Percentiles rank a stretch among this genome's conserved stretches.
These are phyloP conservation scores for Neocrepidodera transversa DNA, from an alignment of 2,888 invertebrate genomes.

Conservation along the genomic window DNA sequence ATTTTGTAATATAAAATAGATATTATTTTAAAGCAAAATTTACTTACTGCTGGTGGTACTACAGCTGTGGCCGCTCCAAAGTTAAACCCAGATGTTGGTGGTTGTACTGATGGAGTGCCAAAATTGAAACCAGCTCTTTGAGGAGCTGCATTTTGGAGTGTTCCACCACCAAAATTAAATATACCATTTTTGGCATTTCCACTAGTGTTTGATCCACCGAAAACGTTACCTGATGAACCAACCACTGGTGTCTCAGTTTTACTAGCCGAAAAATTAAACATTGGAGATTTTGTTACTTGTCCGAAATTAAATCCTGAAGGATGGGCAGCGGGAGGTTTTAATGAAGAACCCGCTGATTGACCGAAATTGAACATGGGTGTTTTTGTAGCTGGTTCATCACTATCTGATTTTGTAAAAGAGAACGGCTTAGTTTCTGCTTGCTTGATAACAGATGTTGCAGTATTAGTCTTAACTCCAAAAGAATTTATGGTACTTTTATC, in stretches of 20 bases:
- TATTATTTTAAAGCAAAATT: neutral
- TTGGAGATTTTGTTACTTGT: conserved; percentile 31
- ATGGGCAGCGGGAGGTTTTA: conserved; percentile 7
- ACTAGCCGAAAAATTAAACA: conserved; percentile 30
- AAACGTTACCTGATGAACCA: conserved; percentile 19
- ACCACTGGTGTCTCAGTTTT: conserved; percentile 13
- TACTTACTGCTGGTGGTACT: conserved; percentile 45
- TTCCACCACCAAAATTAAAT: conserved; percentile 51
- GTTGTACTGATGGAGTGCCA: conserved; percentile 38
- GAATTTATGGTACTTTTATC: conserved; percentile 25
- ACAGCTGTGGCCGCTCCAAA: conserved; percentile 48
- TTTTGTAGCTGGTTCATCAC: conserved; percentile 38
- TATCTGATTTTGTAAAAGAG: conserved; percentile 37
- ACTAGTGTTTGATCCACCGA: conserved; percentile 22
- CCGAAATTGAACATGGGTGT: conserved; percentile 51
- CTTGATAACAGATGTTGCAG: conserved; percentile 11
- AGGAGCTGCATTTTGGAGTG: conserved; percentile 41
- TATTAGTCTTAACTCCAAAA: conserved; percentile 8
- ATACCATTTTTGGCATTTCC: conserved; percentile 44
- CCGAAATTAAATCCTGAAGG: conserved; percentile 54
- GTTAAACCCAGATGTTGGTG: conserved; percentile 48
- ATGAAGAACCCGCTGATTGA: conserved; percentile 43
- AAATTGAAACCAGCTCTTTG: conserved; percentile 52
- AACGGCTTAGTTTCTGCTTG: conserved; percentile 44
- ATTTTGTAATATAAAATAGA: no score